phyloP scores from a whole-genome alignment of 2,888 invertebrate species.

The Coecobrya sp. region DNA sequence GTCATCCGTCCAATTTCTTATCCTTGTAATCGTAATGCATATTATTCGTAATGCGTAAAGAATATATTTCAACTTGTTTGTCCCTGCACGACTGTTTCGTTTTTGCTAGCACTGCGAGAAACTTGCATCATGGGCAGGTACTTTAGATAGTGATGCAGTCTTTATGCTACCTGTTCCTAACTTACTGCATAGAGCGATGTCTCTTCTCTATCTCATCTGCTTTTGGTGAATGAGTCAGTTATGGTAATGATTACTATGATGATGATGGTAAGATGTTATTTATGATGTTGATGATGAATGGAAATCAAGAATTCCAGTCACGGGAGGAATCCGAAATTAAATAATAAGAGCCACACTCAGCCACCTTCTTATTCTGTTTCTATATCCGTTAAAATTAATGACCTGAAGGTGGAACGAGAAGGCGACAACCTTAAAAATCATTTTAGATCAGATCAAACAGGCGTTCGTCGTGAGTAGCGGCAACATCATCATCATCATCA shows the following conservation, averaged over 20 bases:
- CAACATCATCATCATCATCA: constrained; percentile 7
- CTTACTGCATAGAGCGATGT: not conserved
- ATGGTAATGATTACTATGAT: constrained; percentile 55
- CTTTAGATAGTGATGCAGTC: not conserved
- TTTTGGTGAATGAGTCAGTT: constrained; percentile 65
- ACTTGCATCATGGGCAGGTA: not conserved
- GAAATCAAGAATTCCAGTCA: constrained; percentile 74
- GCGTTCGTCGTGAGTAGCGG: constrained; percentile 43
- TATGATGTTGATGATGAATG: constrained; percentile 70
- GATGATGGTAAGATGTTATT: constrained; percentile 39
- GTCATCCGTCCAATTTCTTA: constrained; percentile 49
- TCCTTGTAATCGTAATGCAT: constrained; percentile 8
- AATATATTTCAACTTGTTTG: constrained; percentile 34
- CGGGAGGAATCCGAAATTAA: constrained; percentile 77
- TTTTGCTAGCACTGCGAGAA: constrained; percentile 3
- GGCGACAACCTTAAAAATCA: constrained; percentile 73
- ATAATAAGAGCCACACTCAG: constrained; percentile 63
- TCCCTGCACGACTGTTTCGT: not conserved
- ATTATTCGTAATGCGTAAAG: constrained; percentile 30
- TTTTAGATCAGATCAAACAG: constrained; percentile 68
- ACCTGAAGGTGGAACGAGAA: constrained; percentile 72
- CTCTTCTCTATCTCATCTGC: constrained; percentile 48
- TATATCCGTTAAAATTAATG: constrained; percentile 70
- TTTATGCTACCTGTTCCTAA: too few relatives aligned
- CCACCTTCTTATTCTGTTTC: constrained; percentile 57